These are phyloP conservation scores for Aricia agestis DNA, from an alignment of 1,140 invertebrate species.

Conservation along the genomic window DNA sequence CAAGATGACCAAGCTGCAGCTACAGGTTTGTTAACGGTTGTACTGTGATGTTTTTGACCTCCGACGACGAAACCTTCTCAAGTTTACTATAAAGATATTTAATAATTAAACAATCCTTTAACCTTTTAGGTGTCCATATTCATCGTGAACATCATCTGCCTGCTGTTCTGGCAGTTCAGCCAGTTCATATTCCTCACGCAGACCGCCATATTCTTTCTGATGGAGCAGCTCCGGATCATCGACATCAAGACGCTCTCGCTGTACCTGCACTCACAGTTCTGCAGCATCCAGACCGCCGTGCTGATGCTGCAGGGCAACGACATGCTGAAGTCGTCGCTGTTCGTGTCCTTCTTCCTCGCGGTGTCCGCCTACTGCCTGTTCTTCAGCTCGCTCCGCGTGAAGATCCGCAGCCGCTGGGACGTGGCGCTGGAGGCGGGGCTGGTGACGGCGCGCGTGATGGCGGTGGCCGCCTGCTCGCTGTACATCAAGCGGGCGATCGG, in stretches of 20 bases:
- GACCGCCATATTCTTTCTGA: constrained; percentile 78
- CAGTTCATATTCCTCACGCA: constrained; percentile 87
- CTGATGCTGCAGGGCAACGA: constrained; percentile 71
- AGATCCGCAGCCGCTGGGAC: constrained; percentile 45
- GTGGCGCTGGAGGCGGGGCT: constrained; percentile 47
- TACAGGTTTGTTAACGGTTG: constrained; percentile 38
- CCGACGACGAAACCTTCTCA: too few species aligned
- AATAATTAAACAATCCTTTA: neutral
- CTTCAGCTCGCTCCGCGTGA: constrained; percentile 50
- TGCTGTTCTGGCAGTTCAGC: constrained; percentile 85
- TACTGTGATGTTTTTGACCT: too few species aligned
- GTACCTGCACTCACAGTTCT: constrained; percentile 78
- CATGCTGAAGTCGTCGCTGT: constrained; percentile 84
- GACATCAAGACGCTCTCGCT: constrained; percentile 69
- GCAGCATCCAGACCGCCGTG: constrained; percentile 75
- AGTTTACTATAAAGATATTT: too few species aligned
- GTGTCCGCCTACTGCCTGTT: constrained; percentile 52
- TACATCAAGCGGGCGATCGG: constrained; percentile 53
- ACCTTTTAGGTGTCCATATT: constrained; percentile 58
- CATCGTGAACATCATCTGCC: constrained; percentile 61
- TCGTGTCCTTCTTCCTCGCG: constrained; percentile 63
- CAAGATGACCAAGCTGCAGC: constrained; percentile 30
- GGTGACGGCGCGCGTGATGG: constrained; percentile 39
- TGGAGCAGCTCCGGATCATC: constrained; percentile 80
- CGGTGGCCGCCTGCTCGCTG: constrained; percentile 40